Percentiles rank a stretch among this genome's conserved stretches.
These are phyloP conservation scores for Puntigrus tetrazona DNA, from an alignment of 2,113 vertebrate species.

Conservation along the genomic window DNA sequence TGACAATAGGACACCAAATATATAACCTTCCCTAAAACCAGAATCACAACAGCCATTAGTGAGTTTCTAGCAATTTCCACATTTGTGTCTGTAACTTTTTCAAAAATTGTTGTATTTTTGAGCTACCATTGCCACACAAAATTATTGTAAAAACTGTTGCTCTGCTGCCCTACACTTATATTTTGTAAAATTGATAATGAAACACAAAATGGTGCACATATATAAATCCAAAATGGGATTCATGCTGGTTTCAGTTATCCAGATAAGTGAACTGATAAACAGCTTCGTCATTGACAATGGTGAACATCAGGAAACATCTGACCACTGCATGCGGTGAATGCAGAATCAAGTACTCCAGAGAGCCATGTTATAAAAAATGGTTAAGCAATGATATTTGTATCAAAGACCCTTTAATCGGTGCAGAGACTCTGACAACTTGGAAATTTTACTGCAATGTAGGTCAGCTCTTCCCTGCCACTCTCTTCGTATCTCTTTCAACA, in stretches of 20 bases:
- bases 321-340: neutral
- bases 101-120: neutral
- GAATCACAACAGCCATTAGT: neutral
- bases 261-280: neutral
- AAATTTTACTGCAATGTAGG: constrained; percentile 67
- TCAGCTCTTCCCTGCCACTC: constrained; percentile 69
- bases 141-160: neutral
- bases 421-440: constrained; percentile 20
- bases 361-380: constrained; percentile 12
- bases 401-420: constrained; percentile 25
- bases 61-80: neutral
- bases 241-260: neutral
- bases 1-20: neutral
- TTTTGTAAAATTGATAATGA: neutral
- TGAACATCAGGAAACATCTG: neutral
- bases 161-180: neutral
- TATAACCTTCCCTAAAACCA: neutral
- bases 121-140: neutral
- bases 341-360: neutral
- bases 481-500: constrained; percentile 60
- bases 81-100: neutral
- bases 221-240: neutral
- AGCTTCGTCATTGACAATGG: neutral
- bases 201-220: too few relatives aligned
- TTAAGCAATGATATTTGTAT: constrained; percentile 31